These are phyloP conservation scores for Polypedilum pembai DNA, from an alignment of 1,140 invertebrate genomes.

Conservation along the genomic window DNA sequence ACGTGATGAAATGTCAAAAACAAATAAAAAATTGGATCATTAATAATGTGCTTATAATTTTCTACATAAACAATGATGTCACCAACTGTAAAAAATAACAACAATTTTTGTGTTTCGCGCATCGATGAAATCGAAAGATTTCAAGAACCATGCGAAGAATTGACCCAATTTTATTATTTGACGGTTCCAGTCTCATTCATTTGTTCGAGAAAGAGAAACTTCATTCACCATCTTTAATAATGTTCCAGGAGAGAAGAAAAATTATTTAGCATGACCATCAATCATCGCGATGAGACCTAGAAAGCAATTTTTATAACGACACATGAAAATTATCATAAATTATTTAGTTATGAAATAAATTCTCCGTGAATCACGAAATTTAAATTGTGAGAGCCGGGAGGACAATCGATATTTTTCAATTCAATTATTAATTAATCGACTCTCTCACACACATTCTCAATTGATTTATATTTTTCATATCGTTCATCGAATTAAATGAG, in stretches of 20 bases:
- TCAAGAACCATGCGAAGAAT: conserved; percentile 11
- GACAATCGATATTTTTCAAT: no score
- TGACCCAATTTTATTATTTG: background rate
- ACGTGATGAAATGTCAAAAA: background rate
- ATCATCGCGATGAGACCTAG: background rate
- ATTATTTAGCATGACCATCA: conserved; percentile 11
- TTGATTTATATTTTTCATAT: no score
- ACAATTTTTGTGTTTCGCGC: background rate
- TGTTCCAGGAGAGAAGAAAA: background rate
- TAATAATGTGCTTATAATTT: no score
- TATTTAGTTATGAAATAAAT: background rate
- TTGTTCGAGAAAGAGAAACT: background rate
- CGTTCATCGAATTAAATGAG: no score
- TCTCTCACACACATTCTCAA: no score
- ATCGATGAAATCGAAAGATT: conserved; percentile 8
- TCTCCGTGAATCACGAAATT: background rate
- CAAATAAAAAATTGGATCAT: no score
- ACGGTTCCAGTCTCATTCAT: conserved; percentile 10
- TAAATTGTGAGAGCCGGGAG: no score
- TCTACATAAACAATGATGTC: background rate
- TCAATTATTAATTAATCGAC: no score
- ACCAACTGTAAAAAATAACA: background rate
- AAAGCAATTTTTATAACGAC: background rate
- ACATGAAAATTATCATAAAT: background rate
- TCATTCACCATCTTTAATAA: no score